A percentile compares a stretch with the other conserved stretches of the same genome.
These are phyloP conservation scores for Etheostoma perlongum DNA, from an alignment of 2,797 vertebrate species.

Conservation along the genomic window DNA sequence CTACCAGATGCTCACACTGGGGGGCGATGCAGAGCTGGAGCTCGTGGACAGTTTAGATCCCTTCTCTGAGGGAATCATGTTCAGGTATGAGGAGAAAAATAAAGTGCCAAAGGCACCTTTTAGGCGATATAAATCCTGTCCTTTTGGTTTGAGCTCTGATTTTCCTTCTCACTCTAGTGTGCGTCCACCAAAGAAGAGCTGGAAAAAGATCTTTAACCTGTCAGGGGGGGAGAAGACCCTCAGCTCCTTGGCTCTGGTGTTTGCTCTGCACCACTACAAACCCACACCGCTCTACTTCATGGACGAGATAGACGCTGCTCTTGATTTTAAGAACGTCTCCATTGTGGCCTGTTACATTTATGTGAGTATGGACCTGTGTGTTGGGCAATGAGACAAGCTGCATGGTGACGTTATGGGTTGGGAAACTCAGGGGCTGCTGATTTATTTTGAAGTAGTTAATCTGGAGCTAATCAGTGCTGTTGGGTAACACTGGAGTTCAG, in stretches of 20 bases:
- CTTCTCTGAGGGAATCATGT: conserved; percentile 98
- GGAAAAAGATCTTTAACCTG: conserved; percentile 99
- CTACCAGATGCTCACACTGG: conserved; percentile 98
- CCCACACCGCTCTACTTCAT: conserved; percentile 98
- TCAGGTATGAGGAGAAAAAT: conserved; percentile 85
- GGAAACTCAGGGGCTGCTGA: neutral
- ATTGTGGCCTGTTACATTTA: conserved; percentile 98
- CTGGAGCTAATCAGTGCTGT: conserved; percentile 15
- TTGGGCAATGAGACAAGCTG: neutral
- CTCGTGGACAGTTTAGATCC: conserved; percentile 98
- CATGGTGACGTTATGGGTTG: neutral
- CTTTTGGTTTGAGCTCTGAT: neutral
- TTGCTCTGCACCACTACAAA: conserved; percentile 98
- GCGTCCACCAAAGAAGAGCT: conserved; percentile 97
- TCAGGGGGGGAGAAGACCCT: conserved; percentile 98
- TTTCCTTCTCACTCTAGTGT: conserved; percentile 81
- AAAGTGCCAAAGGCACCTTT: neutral
- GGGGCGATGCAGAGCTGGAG: conserved; percentile 97
- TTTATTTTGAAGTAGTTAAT: neutral
- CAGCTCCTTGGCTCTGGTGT: conserved; percentile 96
- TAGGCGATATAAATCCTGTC: rapidly evolving
- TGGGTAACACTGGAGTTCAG: conserved; percentile 14
- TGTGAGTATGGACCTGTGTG: conserved; percentile 83
- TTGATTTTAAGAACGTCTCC: conserved; percentile 98
- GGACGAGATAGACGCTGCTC: conserved; percentile 98